These are phyloP conservation scores for Stratiomys singularior DNA, from an alignment of 2,888 invertebrate species.

Conservation along the genomic window DNA sequence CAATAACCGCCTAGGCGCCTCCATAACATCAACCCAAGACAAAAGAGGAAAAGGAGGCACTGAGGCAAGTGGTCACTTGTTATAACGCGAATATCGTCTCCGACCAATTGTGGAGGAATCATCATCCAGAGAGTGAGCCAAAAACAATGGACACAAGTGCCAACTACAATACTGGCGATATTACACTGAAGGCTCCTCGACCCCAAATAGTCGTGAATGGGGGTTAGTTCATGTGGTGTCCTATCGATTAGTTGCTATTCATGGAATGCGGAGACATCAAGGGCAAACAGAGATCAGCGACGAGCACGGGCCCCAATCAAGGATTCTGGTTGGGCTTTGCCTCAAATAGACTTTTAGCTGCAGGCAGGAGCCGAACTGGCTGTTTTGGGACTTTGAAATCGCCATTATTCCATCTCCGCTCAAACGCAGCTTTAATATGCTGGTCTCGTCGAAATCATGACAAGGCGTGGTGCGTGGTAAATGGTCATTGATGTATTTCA, in stretches of 20 bases:
- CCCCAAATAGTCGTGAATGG: not conserved
- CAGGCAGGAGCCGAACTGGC: too few species aligned
- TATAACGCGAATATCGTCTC: not conserved
- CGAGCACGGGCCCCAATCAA: not conserved
- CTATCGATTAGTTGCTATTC: constrained; percentile 10
- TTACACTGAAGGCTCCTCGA: not conserved
- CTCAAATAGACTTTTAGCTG: too few species aligned
- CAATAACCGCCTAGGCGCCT: constrained; percentile 1
- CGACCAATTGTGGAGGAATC: not conserved
- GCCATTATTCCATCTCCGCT: not conserved
- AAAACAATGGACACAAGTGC: not conserved
- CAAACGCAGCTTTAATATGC: not conserved
- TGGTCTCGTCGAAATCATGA: not conserved
- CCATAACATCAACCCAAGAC: not conserved
- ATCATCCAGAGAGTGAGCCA: not conserved
- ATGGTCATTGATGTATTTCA: not conserved
- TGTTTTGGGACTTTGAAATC: too few species aligned
- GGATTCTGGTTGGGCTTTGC: not conserved
- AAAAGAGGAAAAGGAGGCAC: too few species aligned
- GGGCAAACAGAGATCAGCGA: not conserved
- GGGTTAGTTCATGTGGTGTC: not conserved
- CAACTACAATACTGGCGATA: not conserved
- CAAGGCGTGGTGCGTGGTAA: constrained; percentile 15
- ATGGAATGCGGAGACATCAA: not conserved
- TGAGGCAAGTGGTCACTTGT: not conserved